phyloP scores from a whole-genome alignment of 2,113 vertebrate genomes.

The Leptosomus discolor region DNA sequence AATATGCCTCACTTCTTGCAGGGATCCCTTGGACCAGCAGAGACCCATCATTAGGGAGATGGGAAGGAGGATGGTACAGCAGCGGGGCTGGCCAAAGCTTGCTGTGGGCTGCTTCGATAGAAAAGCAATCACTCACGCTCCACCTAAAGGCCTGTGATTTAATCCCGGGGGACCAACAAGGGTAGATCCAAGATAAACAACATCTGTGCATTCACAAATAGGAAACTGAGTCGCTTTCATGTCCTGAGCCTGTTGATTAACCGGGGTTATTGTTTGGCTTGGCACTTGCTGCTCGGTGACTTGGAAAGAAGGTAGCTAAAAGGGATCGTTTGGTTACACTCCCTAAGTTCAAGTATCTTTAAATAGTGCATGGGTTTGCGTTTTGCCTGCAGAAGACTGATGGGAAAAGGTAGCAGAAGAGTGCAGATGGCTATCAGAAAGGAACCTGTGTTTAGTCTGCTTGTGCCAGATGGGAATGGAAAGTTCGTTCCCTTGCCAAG shows the following conservation, averaged over 20 bases:
- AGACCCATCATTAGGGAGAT: not conserved
- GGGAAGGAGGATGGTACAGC: not conserved
- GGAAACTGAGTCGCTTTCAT: slow-evolving; percentile 64
- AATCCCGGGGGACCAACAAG: not conserved
- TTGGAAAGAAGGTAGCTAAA: slow-evolving; percentile 20
- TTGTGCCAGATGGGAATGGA: slow-evolving; percentile 58
- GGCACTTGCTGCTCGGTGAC: not conserved
- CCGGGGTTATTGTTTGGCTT: slow-evolving; percentile 26
- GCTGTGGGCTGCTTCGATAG: not conserved
- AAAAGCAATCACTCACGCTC: not conserved
- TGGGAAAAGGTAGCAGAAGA: slow-evolving; percentile 47
- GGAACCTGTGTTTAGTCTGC: slow-evolving; percentile 43
- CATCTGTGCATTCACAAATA: slow-evolving; percentile 74
- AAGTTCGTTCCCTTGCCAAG: slow-evolving; percentile 53
- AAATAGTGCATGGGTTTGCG: not conserved
- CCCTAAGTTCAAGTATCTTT: not conserved
- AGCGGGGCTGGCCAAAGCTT: not conserved
- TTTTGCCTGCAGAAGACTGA: slow-evolving; percentile 32
- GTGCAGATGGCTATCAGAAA: slow-evolving; percentile 27
- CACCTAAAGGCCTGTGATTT: slow-evolving; percentile 18
- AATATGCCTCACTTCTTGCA: fast-evolving
- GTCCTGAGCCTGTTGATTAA: slow-evolving; percentile 49
- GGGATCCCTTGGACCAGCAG: not conserved
- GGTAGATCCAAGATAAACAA: slow-evolving; percentile 67
- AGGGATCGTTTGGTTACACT: slow-evolving; percentile 13